A percentile compares a stretch with the other conserved stretches of the same genome.
Evolutionary conservation across 2,797 vertebrate species (phyloP).

Genomic region (Pangasius macronema): DNA sequence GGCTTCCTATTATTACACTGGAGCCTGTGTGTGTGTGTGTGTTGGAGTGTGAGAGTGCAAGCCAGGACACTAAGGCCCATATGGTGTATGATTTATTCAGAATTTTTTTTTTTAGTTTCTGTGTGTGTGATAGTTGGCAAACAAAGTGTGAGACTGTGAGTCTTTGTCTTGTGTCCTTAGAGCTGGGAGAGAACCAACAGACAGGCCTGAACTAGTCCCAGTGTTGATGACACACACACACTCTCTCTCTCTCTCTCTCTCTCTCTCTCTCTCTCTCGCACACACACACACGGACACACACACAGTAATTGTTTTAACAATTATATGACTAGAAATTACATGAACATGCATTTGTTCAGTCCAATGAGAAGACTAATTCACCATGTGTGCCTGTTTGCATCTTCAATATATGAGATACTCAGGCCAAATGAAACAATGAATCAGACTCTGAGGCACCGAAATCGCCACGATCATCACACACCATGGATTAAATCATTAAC

Average conservation of each 20-base stretch:
- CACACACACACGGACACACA: background rate
- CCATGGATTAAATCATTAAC: background rate
- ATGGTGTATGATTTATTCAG: slow-evolving; percentile 30
- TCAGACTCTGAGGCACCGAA: slow-evolving; percentile 32
- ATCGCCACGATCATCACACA: slow-evolving; percentile 45
- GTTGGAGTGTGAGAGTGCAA: slow-evolving; percentile 22
- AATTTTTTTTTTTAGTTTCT: slow-evolving; percentile 7
- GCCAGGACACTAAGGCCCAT: slow-evolving; percentile 20
- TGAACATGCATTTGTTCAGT: slow-evolving; percentile 23
- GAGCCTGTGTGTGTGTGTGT: slow-evolving; percentile 14
- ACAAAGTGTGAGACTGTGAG: slow-evolving; percentile 29
- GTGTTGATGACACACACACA: background rate
- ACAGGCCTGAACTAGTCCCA: background rate
- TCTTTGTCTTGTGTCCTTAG: slow-evolving; percentile 12
- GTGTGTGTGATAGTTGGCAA: slow-evolving; percentile 18
- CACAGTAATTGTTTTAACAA: background rate
- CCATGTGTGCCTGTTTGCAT: slow-evolving; percentile 29
- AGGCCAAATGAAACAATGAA: slow-evolving; percentile 46
- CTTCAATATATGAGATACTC: slow-evolving; percentile 44
- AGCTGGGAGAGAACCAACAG: slow-evolving; percentile 4
- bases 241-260: background rate
- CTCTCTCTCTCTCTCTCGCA: background rate
- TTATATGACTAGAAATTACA: slow-evolving; percentile 13
- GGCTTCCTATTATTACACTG: slow-evolving; percentile 15
- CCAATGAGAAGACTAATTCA: slow-evolving; percentile 27